Conservation (phyloP, 2,797 vertebrate genomes). For the Cyprinella venusta region DNA sequence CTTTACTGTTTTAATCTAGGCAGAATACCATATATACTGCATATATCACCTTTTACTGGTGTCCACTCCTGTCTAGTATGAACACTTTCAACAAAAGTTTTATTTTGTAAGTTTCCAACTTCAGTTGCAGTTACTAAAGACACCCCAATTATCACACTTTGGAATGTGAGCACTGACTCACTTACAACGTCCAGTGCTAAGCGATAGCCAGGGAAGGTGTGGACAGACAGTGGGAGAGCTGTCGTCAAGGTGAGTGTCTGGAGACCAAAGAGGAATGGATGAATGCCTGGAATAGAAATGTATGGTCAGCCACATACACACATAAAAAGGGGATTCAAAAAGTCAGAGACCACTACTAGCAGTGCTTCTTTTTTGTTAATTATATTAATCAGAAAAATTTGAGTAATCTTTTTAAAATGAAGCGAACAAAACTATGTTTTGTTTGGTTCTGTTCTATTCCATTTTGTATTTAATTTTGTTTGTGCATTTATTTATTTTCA, state of each 20-base stretch:
- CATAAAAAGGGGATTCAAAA: background rate
- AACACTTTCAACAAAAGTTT: background rate
- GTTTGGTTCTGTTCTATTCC: background rate
- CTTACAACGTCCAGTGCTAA: background rate
- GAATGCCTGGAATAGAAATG: conserved; percentile 43
- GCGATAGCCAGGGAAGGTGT: conserved; percentile 22
- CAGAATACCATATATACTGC: background rate
- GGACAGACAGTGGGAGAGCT: conserved; percentile 3
- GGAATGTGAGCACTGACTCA: conserved; percentile 5
- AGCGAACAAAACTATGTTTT: no score
- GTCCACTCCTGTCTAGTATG: background rate
- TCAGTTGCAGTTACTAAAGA: background rate
- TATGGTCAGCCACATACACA: background rate
- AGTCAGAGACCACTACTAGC: background rate
- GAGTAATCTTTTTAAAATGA: background rate
- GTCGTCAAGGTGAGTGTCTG: conserved; percentile 37
- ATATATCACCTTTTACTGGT: background rate
- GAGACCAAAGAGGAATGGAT: conserved; percentile 21
- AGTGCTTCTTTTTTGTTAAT: background rate
- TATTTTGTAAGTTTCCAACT: background rate
- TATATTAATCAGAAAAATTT: background rate
- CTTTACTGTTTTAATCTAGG: background rate
- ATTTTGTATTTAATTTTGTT: background rate
- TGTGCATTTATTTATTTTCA: no score
- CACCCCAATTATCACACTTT: conserved; percentile 2